phyloP scores from a whole-genome alignment of 2,888 invertebrate genomes.

The Hyalella azteca region DNA sequence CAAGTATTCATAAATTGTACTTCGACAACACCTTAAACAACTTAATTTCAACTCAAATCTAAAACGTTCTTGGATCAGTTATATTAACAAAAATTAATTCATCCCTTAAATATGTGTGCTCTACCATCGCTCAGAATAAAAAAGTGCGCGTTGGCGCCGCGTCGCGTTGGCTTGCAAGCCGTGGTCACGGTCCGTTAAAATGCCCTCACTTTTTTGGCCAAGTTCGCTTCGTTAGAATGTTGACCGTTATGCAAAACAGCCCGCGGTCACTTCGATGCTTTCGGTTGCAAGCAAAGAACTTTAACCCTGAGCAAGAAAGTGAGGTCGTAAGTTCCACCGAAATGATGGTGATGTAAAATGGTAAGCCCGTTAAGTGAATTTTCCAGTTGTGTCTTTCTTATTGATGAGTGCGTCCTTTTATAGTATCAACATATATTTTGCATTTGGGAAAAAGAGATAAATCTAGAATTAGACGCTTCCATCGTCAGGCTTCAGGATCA shows the following conservation, averaged over 20 bases:
- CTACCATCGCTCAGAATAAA: background rate
- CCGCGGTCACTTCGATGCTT: background rate
- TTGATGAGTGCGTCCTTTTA: too few species aligned
- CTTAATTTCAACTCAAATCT: background rate
- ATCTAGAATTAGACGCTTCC: too few species aligned
- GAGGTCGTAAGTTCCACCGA: too few species aligned
- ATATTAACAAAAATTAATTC: background rate
- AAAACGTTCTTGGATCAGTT: background rate
- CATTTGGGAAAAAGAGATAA: too few species aligned
- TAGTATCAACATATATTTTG: too few species aligned
- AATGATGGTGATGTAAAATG: too few species aligned
- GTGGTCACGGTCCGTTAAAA: background rate
- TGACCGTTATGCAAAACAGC: constrained; percentile 10
- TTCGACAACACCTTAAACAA: background rate
- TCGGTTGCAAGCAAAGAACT: background rate
- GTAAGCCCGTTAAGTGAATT: too few species aligned
- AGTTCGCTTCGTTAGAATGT: background rate
- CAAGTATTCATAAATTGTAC: background rate
- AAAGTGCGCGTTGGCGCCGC: background rate
- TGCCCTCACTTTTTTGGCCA: background rate
- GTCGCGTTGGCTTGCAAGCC: background rate
- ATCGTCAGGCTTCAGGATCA: too few species aligned
- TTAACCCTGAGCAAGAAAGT: too few species aligned
- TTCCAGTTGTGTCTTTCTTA: too few species aligned
- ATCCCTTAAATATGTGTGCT: background rate